A percentile compares a stretch with the other conserved stretches of the same genome.
phyloP scores from a whole-genome alignment of 2,888 invertebrate species.

The Drosophila algonquin region DNA sequence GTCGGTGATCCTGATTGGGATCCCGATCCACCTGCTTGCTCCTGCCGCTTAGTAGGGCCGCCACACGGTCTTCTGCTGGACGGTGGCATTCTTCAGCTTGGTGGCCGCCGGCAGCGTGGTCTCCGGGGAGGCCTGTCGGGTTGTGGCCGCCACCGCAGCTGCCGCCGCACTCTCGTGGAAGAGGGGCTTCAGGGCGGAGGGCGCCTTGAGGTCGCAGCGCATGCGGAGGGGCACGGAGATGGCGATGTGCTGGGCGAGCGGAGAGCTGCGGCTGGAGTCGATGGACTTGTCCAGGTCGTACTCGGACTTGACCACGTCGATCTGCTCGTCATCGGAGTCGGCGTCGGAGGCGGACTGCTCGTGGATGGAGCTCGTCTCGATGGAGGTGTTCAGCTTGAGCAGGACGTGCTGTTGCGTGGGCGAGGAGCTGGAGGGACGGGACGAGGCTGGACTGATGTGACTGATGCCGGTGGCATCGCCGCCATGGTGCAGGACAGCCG shows the following conservation, averaged over 20 bases:
- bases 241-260: conserved; percentile 85
- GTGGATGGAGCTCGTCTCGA: conserved; percentile 87
- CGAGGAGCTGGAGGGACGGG: conserved; percentile 81
- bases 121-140: conserved; percentile 74
- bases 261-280: conserved; percentile 78
- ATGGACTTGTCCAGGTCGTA: conserved; percentile 83
- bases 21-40: background rate
- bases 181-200: conserved; percentile 85
- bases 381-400: conserved; percentile 85
- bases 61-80: conserved; percentile 89
- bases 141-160: conserved; percentile 7
- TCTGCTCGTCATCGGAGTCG: conserved; percentile 89
- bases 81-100: conserved; percentile 85
- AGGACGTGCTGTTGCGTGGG: conserved; percentile 76
- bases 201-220: conserved; percentile 86
- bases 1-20: background rate
- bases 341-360: conserved; percentile 85
- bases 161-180: conserved; percentile 84
- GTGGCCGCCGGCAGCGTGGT: conserved; percentile 85
- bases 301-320: conserved; percentile 90
- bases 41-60: conserved; percentile 87
- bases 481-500: conserved; percentile 62
- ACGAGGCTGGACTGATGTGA: conserved; percentile 83
- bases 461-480: conserved; percentile 50
- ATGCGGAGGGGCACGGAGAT: conserved; percentile 85